Evolutionary conservation across 2,113 vertebrate species (phyloP).

Genomic region (Aythya baeri): DNA sequence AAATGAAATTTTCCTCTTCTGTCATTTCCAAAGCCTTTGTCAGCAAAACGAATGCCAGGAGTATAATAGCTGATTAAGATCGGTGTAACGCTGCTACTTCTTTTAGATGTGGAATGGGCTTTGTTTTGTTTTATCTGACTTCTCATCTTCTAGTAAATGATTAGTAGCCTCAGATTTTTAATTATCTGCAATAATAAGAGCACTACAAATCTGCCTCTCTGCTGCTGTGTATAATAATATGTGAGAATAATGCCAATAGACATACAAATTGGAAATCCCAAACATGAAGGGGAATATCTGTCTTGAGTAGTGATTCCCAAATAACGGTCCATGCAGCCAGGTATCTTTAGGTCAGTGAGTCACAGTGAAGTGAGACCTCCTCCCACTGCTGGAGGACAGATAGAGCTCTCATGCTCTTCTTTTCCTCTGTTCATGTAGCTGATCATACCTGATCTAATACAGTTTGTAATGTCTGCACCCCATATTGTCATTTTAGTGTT

Average conservation of each 20-base stretch:
- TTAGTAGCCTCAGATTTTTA: slow-evolving; percentile 4
- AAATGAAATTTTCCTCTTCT: background rate
- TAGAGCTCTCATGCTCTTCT: background rate
- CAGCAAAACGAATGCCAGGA: background rate
- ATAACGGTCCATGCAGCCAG: background rate
- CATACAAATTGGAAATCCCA: background rate
- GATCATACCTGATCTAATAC: background rate
- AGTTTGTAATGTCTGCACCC: background rate
- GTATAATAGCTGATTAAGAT: background rate
- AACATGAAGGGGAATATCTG: background rate
- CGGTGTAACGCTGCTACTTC: background rate
- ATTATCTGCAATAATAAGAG: background rate
- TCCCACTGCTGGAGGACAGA: background rate
- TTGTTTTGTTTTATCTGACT: background rate
- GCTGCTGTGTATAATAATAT: background rate
- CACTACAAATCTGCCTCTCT: background rate
- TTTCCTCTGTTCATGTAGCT: background rate
- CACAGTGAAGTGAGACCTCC: background rate
- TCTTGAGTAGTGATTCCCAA: background rate
- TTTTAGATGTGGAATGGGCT: background rate
- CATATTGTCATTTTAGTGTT: background rate
- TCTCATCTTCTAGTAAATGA: background rate
- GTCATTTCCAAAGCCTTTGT: background rate
- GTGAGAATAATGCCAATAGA: background rate
- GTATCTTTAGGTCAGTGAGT: background rate